phyloP scores from a whole-genome alignment of 1,140 invertebrate species.

The Neoseiulus cucumeris region DNA sequence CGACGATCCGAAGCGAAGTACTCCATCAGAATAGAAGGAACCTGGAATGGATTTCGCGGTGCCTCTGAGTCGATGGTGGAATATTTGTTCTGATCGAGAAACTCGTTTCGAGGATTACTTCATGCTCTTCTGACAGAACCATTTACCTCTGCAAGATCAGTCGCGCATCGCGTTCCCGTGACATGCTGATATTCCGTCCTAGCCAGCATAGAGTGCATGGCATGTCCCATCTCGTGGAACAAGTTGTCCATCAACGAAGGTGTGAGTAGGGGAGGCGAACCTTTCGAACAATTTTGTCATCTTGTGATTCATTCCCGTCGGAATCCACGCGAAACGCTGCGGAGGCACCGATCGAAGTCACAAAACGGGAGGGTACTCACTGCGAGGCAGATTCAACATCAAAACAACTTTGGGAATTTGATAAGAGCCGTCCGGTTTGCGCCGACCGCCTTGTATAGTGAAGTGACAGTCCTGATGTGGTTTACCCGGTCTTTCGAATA shows the following conservation, averaged over 20 bases:
- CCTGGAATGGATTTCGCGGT: conserved; percentile 23
- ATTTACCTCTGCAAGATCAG: conserved; percentile 81
- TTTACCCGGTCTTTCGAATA: conserved; percentile 71
- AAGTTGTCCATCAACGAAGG: conserved; percentile 77
- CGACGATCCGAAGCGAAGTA: conserved; percentile 79
- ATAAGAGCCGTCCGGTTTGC: conserved; percentile 55
- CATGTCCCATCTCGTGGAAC: conserved; percentile 98
- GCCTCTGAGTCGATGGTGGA: not conserved
- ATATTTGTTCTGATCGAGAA: not conserved
- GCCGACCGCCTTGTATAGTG: conserved; percentile 80
- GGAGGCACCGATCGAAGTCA: too few relatives aligned
- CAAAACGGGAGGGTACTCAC: too few relatives aligned
- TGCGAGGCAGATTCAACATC: not conserved
- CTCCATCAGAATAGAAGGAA: conserved; percentile 94
- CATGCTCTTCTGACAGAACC: too few relatives aligned
- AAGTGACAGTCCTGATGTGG: conserved; percentile 95
- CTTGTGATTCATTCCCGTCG: too few relatives aligned
- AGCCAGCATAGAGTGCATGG: conserved; percentile 94
- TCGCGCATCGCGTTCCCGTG: conserved; percentile 83
- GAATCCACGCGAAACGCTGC: too few relatives aligned
- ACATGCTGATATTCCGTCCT: conserved; percentile 89
- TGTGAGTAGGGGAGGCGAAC: conserved; percentile 51
- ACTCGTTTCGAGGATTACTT: too few relatives aligned
- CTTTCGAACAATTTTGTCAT: not conserved
- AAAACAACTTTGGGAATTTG: conserved; percentile 33